These are phyloP conservation scores for Condylura cristata DNA, from an alignment of 2,113 vertebrate species.

Conservation along the genomic window DNA sequence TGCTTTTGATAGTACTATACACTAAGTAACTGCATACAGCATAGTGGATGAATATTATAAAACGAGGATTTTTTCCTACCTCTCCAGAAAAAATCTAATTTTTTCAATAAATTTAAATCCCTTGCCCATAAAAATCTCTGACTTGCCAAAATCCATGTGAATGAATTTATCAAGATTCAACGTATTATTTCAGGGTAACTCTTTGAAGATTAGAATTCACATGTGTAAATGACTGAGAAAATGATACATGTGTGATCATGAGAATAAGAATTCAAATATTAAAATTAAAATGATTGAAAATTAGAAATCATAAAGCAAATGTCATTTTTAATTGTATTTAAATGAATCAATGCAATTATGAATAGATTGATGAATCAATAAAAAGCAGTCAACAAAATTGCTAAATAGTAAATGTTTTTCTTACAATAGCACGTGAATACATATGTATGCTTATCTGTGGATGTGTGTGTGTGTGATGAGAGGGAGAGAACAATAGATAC, in stretches of 20 bases:
- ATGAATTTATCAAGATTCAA: not conserved
- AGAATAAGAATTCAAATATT: not conserved
- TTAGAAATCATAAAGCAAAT: not conserved
- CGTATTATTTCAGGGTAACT: slow-evolving; percentile 41
- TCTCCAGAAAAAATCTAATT: not conserved
- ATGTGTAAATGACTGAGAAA: slow-evolving; percentile 2
- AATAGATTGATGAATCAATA: not conserved
- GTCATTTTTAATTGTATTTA: not conserved
- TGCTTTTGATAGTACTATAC: not conserved
- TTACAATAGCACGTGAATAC: not conserved
- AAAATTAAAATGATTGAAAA: not conserved
- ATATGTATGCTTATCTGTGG: not conserved
- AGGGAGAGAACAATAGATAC: not conserved
- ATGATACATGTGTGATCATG: not conserved
- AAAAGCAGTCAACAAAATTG: not conserved
- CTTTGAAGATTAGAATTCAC: not conserved
- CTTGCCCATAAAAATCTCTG: not conserved
- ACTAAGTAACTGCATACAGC: not conserved
- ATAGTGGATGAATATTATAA: not conserved
- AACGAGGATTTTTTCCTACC: not conserved
- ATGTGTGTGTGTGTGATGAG: not conserved
- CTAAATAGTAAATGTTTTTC: not conserved
- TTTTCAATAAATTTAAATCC: not conserved
- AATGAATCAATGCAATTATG: not conserved
- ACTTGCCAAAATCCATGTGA: not conserved